Conservation (phyloP, 2,113 vertebrate genomes). For the Penelope pileata region DNA sequence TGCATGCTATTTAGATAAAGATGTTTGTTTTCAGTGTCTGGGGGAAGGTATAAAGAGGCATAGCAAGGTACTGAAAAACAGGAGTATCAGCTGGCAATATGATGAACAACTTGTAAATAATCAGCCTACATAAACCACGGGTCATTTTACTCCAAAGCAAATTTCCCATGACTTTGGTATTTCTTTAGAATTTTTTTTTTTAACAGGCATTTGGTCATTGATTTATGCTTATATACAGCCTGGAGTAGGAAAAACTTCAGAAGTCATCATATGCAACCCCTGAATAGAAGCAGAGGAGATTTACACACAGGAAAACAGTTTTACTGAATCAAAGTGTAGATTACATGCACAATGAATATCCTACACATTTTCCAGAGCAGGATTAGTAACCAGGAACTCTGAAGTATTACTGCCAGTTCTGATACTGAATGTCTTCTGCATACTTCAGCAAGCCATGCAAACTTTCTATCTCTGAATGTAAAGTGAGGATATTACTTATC, state of each 20-base stretch:
- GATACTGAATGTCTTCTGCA: constrained; percentile 26
- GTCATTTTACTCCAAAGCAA: neutral
- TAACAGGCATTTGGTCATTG: neutral
- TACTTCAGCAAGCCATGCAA: constrained; percentile 49
- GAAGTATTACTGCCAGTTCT: constrained; percentile 23
- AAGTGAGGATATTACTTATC: constrained; percentile 60
- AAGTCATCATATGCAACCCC: neutral
- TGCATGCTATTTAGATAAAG: neutral
- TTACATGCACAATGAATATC: neutral
- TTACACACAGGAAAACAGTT: neutral
- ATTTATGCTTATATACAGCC: neutral
- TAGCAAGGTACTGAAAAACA: neutral
- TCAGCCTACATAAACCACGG: neutral
- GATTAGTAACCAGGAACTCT: constrained; percentile 33
- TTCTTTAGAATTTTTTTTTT: neutral
- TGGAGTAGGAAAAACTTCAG: neutral
- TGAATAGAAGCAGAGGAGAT: constrained; percentile 1
- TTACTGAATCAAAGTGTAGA: constrained; percentile 36
- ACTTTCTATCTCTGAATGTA: constrained; percentile 38
- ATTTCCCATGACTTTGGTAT: neutral
- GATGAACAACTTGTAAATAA: neutral
- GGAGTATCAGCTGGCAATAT: neutral
- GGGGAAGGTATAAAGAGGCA: neutral
- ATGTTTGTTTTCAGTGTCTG: neutral
- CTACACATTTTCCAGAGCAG: constrained; percentile 33